Evolutionary conservation across 2,888 invertebrate genomes (phyloP).

Genomic region (Lordiphosa andalusiaca): DNA sequence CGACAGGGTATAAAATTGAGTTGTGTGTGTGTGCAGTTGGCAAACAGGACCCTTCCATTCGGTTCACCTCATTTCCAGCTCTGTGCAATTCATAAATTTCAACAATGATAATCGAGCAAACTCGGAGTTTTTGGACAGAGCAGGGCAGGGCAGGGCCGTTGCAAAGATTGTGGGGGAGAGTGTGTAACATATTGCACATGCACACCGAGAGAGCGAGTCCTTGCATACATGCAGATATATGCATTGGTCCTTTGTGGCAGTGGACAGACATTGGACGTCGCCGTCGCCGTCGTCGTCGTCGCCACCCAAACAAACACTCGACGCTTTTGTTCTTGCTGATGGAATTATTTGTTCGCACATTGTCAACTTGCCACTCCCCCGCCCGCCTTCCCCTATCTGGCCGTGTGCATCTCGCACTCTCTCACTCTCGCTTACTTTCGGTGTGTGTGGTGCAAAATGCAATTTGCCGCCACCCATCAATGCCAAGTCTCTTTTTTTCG

Average conservation of each 20-base stretch:
- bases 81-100: conserved; percentile 71
- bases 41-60: conserved; percentile 20
- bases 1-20: conserved; percentile 24
- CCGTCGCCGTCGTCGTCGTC: conserved; percentile 35
- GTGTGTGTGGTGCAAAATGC: conserved; percentile 55
- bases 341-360: conserved; percentile 79
- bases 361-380: conserved; percentile 64
- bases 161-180: conserved; percentile 30
- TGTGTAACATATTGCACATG: conserved; percentile 44
- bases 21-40: conserved; percentile 30
- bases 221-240: conserved; percentile 14
- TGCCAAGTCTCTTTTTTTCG: conserved; percentile 40
- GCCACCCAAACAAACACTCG: conserved; percentile 72
- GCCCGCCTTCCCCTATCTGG: conserved; percentile 27
- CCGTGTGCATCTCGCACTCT: conserved; percentile 41
- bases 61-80: neutral
- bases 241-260: conserved; percentile 40
- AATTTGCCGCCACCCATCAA: conserved; percentile 60
- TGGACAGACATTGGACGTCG: conserved; percentile 26
- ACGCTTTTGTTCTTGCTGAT: conserved; percentile 77
- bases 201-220: conserved; percentile 15
- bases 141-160: conserved; percentile 29
- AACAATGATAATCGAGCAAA: conserved; percentile 67
- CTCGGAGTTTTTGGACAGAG: conserved; percentile 35
- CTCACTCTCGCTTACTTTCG: conserved; percentile 17